Evolutionary conservation across 2,888 invertebrate genomes (phyloP).

Genomic region (Mythimna impura): DNA sequence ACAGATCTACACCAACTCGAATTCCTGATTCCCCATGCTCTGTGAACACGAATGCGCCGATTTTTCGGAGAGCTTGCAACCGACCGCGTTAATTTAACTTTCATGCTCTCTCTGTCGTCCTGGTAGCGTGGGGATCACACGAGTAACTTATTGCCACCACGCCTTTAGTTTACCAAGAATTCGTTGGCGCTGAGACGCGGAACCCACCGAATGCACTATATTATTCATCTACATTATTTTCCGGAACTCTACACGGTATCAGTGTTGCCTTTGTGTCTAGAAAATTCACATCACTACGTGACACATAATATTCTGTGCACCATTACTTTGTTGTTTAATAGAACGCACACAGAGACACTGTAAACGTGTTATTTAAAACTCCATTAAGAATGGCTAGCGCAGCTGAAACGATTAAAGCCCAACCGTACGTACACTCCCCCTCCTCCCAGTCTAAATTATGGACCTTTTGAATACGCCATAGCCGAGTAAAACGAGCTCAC

Average conservation of each 20-base stretch:
- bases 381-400: slow-evolving; percentile 57
- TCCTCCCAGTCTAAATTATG: slow-evolving; percentile 52
- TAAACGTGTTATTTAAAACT: slow-evolving; percentile 57
- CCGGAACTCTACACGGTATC: background rate
- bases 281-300: slow-evolving; percentile 16
- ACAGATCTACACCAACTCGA: background rate
- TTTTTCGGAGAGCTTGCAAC: slow-evolving; percentile 30
- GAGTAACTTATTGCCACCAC: slow-evolving; percentile 21
- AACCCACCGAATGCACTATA: slow-evolving; percentile 7
- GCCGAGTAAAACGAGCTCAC: slow-evolving; percentile 49
- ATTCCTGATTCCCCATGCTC: slow-evolving; percentile 11
- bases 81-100: slow-evolving; percentile 29
- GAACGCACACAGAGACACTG: slow-evolving; percentile 32
- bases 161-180: slow-evolving; percentile 9
- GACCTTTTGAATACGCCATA: slow-evolving; percentile 55
- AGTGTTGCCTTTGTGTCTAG: slow-evolving; percentile 14
- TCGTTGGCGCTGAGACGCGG: background rate
- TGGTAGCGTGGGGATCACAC: background rate
- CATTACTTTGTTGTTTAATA: slow-evolving; percentile 34
- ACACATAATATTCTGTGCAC: slow-evolving; percentile 18
- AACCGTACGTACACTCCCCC: slow-evolving; percentile 41
- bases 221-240: slow-evolving; percentile 18
- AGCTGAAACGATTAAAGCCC: slow-evolving; percentile 54
- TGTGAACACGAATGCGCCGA: slow-evolving; percentile 7
- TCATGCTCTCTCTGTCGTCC: slow-evolving; percentile 16